phyloP scores from a whole-genome alignment of 1,140 invertebrate genomes.

The Drosophila sp. region DNA sequence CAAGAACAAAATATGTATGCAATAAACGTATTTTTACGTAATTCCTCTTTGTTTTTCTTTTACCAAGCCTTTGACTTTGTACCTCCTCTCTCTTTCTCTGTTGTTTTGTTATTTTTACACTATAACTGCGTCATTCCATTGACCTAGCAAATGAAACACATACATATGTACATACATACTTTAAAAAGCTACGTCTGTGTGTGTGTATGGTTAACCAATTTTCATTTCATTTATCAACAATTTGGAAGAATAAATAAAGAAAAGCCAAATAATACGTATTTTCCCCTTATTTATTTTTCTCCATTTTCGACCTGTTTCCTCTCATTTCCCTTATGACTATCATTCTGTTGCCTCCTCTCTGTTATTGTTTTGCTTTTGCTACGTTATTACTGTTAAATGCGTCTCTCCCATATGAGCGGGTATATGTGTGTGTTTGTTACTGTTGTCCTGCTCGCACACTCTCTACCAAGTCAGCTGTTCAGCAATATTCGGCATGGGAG shows the following conservation, averaged over 20 bases:
- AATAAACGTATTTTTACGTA: conserved; percentile 10
- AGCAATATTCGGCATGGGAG: conserved; percentile 3
- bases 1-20: background rate
- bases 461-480: conserved; percentile 49
- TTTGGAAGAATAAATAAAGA: background rate
- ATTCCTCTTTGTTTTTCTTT: conserved; percentile 4
- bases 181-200: background rate
- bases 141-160: conserved; percentile 23
- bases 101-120: background rate
- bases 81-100: background rate
- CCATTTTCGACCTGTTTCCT: background rate
- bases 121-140: conserved; percentile 47
- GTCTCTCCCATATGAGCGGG: conserved; percentile 26
- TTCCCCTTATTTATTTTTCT: conserved; percentile 31
- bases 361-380: conserved; percentile 78
- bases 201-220: background rate
- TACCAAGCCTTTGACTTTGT: background rate
- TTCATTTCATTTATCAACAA: background rate
- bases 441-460: conserved; percentile 44
- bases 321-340: conserved; percentile 17
- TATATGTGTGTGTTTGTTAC: background rate
- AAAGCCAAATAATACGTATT: background rate
- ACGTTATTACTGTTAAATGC: conserved; percentile 37
- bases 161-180: background rate
- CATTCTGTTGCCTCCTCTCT: conserved; percentile 52